Evolutionary conservation across 2,797 vertebrate species (phyloP), one percentile per base, ranked within the genome.

Genomic region (Gymnocypris eckloni): DNA sequence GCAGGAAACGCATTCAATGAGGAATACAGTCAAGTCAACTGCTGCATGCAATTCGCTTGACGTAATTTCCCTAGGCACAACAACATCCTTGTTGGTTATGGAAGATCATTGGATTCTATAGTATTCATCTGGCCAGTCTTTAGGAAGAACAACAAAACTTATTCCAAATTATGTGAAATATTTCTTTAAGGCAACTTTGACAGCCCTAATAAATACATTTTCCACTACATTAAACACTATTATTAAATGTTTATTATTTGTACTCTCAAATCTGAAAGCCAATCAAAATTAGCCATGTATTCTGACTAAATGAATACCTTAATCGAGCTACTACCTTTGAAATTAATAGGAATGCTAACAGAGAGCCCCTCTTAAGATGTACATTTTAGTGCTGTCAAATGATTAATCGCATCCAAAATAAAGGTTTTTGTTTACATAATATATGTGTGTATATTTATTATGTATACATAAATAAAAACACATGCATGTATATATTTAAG

Each of bases 1-100:
- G 39, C 72, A 86, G 87, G 75, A 89, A 85, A 81, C 59, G 10
- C 54, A 50, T 75, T 80, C 52, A 69, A 70, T 76, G 66, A 84
- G 59, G 4, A 69, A 87, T 64, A 54, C 71, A 15, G 25, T 76
- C 39, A 22, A 77, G 50, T 79, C 50, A 54, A 69, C 33, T 4
- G 3, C 64, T 37, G 64, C 28, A 33, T 66, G 15, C 28, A 18
- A 37, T 37, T 67, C 7, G 8, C 8, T 43, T 81, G n/a, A 71
- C 5, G 18, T 41, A 22, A 72, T 72, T 72, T 33, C 61, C 54
- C 69, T 11, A 45, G 28, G 37, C 20, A 61, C n/a, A 72, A 48
- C 41, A 64, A 75, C 18, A 75, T 20, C 25, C 41, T 83, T 59
- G 37, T 15, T 5, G 16, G 9, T 20, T 64, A 18, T 41, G 28